Percentiles rank a stretch among this genome's conserved stretches.
Conservation (phyloP, 2,888 invertebrate genomes). For the Lissonota sp. region DNA sequence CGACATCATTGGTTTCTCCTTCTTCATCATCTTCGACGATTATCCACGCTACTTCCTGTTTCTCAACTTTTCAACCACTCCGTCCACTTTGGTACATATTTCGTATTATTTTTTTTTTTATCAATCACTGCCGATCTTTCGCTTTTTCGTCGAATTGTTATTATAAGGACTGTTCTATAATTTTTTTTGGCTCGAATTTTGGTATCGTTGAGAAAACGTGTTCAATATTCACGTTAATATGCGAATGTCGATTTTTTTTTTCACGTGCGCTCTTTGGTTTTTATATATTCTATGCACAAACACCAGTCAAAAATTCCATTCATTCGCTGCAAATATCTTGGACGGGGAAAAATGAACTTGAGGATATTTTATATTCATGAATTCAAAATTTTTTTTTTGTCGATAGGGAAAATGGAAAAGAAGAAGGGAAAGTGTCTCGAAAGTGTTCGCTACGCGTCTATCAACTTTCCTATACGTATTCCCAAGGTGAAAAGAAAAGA, state of each 20-base stretch:
- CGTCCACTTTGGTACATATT: neutral
- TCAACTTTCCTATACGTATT: neutral
- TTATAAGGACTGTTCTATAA: neutral
- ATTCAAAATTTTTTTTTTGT: neutral
- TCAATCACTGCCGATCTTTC: neutral
- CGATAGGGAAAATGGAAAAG: neutral
- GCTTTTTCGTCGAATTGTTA: slow-evolving; percentile 3
- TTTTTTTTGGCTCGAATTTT: slow-evolving; percentile 57
- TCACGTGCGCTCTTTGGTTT: neutral
- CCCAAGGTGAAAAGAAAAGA: no score
- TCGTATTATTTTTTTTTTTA: slow-evolving; percentile 7
- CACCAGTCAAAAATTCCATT: neutral
- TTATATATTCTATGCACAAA: neutral
- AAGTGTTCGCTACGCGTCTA: neutral
- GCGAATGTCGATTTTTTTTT: slow-evolving; percentile 9
- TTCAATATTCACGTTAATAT: neutral
- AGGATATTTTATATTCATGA: neutral
- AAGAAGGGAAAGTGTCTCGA: neutral
- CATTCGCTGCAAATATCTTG: neutral
- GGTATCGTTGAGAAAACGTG: slow-evolving; percentile 53
- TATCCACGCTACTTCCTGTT: neutral
- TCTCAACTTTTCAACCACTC: neutral
- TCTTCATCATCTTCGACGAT: slow-evolving; percentile 89
- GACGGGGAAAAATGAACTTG: no score
- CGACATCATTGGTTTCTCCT: slow-evolving; percentile 94